Base-by-base conservation (phyloP, 2,797 vertebrate genomes). In the Microchirus variegatus region DNA sequence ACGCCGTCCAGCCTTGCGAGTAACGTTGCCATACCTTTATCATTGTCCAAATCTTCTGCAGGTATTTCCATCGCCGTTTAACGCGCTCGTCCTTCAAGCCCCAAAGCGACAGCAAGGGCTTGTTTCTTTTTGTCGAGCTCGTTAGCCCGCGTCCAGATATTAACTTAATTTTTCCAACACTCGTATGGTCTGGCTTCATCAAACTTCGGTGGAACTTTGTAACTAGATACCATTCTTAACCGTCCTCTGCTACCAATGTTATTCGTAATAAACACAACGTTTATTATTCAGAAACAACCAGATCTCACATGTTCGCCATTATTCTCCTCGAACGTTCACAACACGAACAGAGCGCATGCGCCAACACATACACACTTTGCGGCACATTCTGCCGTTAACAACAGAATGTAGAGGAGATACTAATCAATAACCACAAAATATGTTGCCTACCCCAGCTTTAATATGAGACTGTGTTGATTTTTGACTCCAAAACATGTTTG, bases 121-220 rank as follows among this genome's bases (percentile, higher is more conserved):
- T 53, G 60, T 9, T 63, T 63, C 14, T 53, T 38, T 31, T 63
- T 63, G 26, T 53, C 60, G 4, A 61, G 26, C 0, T 61, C 48
- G 0, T 40, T 61, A 36, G 44, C 59, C 2, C 26, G 7, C 1
- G 2, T 63, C 50, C 60, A 47, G 3, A 63, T 38, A 46, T 14
- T 10, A 8, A 26, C 11, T 48, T 48, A 12, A 48, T 48, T 48
- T 14, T 48, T 48, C 46, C 9, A 17, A 17, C 43, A 11, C 18
- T 47, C 44, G 44, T 46, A 18, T 8, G 17, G 11, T 15, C 19
- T 9, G 12, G 47, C 22, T 31, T 14, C 13, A 12, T 49, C 46
- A 47, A 47, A 47, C 17, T 19, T 47, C 17, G 44, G 44, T 6
- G 44, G 44, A 17, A 46, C 44, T 47, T 14, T 19, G 46, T 47